Base-by-base conservation (phyloP, 2,113 vertebrate genomes). In the Varanus komodoensis region DNA sequence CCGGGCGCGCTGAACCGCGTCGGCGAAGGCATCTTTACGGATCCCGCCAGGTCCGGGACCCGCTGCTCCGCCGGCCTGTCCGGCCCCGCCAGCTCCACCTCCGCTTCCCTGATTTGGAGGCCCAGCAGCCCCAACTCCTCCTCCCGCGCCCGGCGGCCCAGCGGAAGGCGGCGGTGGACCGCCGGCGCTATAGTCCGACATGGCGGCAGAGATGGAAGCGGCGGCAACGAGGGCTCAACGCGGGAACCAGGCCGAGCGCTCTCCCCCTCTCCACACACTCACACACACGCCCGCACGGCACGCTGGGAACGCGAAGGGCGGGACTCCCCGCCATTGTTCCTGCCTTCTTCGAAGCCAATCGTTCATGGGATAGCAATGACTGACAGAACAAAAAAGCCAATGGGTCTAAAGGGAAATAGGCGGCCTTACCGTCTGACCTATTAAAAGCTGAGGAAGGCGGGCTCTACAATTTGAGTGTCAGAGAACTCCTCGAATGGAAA, bases 1-100 rank as follows among this genome's bases (percentile, higher is more conserved):
- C 96, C 98, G 97, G 90, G 98, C 98, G 94, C 98, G 97, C 96
- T 98, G 98, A 87, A 98, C 98, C 0, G 98, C 98, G 92, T 99
- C 98, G 3, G 98, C 98, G 93, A 99, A 99, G 23, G 98, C 98
- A 96, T 99, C 98, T 88, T 98, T 98, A 94, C 98, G 98, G 89
- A 97, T 96, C 67, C 97, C 97, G 5, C 97, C 74, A 89, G 95
- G 86, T 91, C 95, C 74, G 89, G 94, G 44, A 91, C 95, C n/a
- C 92, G 93, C 94, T 91, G 77, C 95, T 91, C 54, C 95, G 77
- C 32, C 96, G 92, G 85, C 94, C 92, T 54, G 82, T 89, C 96
- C 91, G 96, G 96, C 95, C 97, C 97, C 89, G 96, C 89, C 92
- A 8, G 84, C 85, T 14, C 71, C 82, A 48, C 90, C 90, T n/a